Conservation (phyloP, 1,140 invertebrate genomes). For the Pachyrhynchus sulphureomaculatus region DNA sequence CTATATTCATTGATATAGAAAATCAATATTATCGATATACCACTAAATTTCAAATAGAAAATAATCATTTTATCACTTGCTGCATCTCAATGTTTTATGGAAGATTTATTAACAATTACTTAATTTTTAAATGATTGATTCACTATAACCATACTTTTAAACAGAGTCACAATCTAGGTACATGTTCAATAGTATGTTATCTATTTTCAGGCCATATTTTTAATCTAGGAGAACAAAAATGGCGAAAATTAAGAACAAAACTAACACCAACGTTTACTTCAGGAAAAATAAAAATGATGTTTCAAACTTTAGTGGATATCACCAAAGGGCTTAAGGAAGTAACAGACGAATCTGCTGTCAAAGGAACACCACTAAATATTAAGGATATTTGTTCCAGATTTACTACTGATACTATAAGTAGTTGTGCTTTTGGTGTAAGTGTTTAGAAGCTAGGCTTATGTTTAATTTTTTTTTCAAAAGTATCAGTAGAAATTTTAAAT, state of each 20-base stretch:
- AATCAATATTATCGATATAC: no score
- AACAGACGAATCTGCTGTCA: neutral
- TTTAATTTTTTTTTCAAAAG: neutral
- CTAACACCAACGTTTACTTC: conserved; percentile 55
- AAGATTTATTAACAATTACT: no score
- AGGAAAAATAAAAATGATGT: conserved; percentile 54
- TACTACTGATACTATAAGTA: conserved; percentile 33
- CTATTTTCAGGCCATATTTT: conserved; percentile 54
- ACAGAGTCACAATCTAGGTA: no score
- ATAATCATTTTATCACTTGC: no score
- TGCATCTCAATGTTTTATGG: no score
- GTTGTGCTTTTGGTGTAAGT: conserved; percentile 16
- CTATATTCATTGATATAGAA: no score
- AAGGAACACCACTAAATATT: neutral
- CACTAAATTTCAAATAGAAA: no score
- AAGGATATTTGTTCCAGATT: conserved; percentile 12
- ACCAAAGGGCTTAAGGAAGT: neutral
- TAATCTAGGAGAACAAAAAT: conserved; percentile 48
- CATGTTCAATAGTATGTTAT: no score
- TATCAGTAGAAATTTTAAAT: no score
- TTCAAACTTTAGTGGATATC: conserved; percentile 4
- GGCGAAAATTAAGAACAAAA: conserved; percentile 52
- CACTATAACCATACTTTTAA: no score
- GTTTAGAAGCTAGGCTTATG: neutral
- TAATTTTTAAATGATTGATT: no score